These are phyloP conservation scores for Eupithecia pulchellata DNA, from an alignment of 2,888 invertebrate genomes.

Conservation along the genomic window DNA sequence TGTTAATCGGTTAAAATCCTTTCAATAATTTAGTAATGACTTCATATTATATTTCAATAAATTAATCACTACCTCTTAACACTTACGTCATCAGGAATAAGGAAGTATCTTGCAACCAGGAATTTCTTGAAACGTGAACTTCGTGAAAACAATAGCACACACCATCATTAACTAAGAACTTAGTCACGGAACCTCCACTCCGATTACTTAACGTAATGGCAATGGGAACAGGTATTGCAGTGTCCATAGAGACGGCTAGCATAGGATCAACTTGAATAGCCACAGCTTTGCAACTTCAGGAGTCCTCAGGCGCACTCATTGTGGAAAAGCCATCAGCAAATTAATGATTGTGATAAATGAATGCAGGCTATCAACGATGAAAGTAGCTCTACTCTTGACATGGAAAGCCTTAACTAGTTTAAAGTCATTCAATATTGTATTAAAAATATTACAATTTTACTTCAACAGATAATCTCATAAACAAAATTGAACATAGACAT, in stretches of 20 bases:
- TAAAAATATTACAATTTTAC: background rate
- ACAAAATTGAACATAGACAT: background rate
- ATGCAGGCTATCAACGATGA: background rate
- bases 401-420: background rate
- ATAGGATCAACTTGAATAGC: background rate
- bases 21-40: background rate
- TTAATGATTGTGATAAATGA: background rate
- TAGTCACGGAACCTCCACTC: constrained; percentile 37
- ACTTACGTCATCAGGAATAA: constrained; percentile 23
- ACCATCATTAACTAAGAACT: constrained; percentile 19
- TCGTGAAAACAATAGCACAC: constrained; percentile 22
- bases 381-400: background rate
- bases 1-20: background rate
- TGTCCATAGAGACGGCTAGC: background rate
- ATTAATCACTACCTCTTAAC: background rate
- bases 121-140: constrained; percentile 20
- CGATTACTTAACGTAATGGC: background rate
- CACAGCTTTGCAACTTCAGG: background rate
- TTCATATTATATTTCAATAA: background rate
- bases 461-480: background rate
- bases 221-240: background rate
- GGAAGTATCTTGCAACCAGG: constrained; percentile 15
- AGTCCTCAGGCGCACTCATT: background rate
- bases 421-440: background rate
- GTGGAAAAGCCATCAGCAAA: background rate